These are phyloP conservation scores for Limenitis camilla DNA, from an alignment of 2,888 invertebrate species.

Conservation along the genomic window DNA sequence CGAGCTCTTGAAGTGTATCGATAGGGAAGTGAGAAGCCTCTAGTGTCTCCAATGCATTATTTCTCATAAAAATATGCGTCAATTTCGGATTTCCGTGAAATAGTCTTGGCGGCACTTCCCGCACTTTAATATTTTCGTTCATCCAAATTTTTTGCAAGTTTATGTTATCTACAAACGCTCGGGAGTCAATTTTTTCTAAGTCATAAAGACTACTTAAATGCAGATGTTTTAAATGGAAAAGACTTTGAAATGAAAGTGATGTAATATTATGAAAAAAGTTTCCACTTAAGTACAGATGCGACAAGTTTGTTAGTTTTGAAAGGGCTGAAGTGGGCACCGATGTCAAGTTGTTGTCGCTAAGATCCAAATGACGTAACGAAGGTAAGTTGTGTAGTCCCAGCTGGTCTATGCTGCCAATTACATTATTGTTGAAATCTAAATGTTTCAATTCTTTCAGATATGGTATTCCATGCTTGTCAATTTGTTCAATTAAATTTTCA, in stretches of 20 bases:
- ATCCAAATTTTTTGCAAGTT: slow-evolving; percentile 85
- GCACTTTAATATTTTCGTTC: slow-evolving; percentile 84
- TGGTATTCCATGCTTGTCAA: slow-evolving; percentile 83
- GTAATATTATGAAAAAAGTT: slow-evolving; percentile 84
- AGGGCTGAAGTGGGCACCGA: slow-evolving; percentile 84
- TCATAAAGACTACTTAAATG: slow-evolving; percentile 81
- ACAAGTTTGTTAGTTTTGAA: slow-evolving; percentile 83
- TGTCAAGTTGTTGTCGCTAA: slow-evolving; percentile 88
- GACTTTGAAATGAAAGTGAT: slow-evolving; percentile 86
- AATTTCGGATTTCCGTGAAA: slow-evolving; percentile 89
- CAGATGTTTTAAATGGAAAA: slow-evolving; percentile 85
- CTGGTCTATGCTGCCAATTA: slow-evolving; percentile 81
- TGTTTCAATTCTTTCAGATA: slow-evolving; percentile 80
- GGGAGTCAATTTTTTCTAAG: slow-evolving; percentile 81
- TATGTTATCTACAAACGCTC: slow-evolving; percentile 90
- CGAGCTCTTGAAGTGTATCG: slow-evolving; percentile 82
- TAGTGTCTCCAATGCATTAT: slow-evolving; percentile 82
- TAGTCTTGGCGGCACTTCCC: slow-evolving; percentile 84
- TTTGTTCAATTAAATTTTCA: slow-evolving; percentile 83
- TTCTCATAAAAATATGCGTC: slow-evolving; percentile 82
- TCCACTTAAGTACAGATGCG: slow-evolving; percentile 83
- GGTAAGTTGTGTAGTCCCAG: slow-evolving; percentile 84
- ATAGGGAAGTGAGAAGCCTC: slow-evolving; percentile 89
- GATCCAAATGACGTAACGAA: slow-evolving; percentile 81
- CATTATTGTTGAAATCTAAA: slow-evolving; percentile 83